Percentiles rank a stretch among this genome's conserved stretches.
phyloP scores from a whole-genome alignment of 2,888 invertebrate genomes.

The Drosophila pegasa region DNA sequence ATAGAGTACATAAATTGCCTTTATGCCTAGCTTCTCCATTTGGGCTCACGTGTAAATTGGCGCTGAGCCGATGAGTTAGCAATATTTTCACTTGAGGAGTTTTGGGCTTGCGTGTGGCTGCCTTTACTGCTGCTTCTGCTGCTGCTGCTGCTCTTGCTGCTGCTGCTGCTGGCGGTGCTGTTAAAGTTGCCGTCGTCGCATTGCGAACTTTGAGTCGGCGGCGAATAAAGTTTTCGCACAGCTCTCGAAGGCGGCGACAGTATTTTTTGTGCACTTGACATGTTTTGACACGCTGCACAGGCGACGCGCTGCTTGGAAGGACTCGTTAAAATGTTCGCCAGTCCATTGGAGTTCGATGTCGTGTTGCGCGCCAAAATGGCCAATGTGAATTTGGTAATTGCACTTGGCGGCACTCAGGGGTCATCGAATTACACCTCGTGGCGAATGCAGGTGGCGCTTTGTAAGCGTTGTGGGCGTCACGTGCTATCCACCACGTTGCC shows the following conservation, averaged over 20 bases:
- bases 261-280: slow-evolving; percentile 77
- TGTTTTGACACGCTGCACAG: slow-evolving; percentile 71
- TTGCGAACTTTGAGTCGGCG: slow-evolving; percentile 59
- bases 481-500: slow-evolving; percentile 47
- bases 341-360: slow-evolving; percentile 67
- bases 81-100: slow-evolving; percentile 58
- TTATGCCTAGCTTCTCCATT: not conserved
- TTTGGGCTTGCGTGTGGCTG: slow-evolving; percentile 60
- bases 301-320: slow-evolving; percentile 42
- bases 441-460: not conserved
- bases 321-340: slow-evolving; percentile 56
- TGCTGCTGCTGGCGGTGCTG: slow-evolving; percentile 13
- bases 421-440: slow-evolving; percentile 26
- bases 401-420: slow-evolving; percentile 5
- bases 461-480: slow-evolving; percentile 14
- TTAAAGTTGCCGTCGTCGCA: slow-evolving; percentile 60
- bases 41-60: slow-evolving; percentile 34
- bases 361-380: slow-evolving; percentile 75
- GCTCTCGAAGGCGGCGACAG: slow-evolving; percentile 70
- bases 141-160: slow-evolving; percentile 18
- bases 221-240: slow-evolving; percentile 64
- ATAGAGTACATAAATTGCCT: not conserved
- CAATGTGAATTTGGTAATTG: slow-evolving; percentile 65
- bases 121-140: slow-evolving; percentile 5
- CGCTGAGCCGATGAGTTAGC: slow-evolving; percentile 57